phyloP scores from a whole-genome alignment of 2,113 vertebrate species.

The Antechinus stuartii region DNA sequence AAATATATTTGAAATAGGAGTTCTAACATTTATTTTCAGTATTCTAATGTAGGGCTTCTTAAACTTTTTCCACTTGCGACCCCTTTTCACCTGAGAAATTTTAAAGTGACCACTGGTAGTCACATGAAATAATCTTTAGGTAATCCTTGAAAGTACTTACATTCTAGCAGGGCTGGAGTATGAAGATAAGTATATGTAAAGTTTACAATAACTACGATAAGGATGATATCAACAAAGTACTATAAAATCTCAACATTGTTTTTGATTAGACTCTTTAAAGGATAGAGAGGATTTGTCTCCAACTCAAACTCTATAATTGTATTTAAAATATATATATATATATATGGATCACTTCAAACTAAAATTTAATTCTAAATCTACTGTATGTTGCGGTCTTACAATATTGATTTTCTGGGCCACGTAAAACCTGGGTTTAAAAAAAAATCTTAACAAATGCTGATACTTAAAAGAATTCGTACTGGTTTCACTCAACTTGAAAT shows the following conservation, averaged over 20 bases:
- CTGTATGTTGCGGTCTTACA: background rate
- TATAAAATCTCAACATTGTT: background rate
- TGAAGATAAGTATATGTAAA: background rate
- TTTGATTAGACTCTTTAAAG: background rate
- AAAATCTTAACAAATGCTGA: background rate
- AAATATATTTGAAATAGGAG: background rate
- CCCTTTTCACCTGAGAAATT: no score
- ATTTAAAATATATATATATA: no score
- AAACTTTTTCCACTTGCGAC: no score
- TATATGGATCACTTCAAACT: background rate
- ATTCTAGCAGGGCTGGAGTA: background rate
- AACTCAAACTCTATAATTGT: background rate
- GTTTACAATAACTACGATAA: background rate
- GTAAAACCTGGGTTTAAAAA: background rate
- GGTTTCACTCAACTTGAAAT: no score
- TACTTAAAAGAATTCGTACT: background rate
- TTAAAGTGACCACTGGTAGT: background rate
- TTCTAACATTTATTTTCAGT: background rate
- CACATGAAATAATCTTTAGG: no score
- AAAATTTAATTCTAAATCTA: background rate
- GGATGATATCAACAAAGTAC: background rate
- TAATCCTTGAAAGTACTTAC: constrained; percentile 1
- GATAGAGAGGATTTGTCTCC: background rate
- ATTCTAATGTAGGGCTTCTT: background rate
- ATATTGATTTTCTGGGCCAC: background rate